These are phyloP conservation scores for Ascidia mentula DNA, from an alignment of 23 tunicate species.

Conservation along the genomic window DNA sequence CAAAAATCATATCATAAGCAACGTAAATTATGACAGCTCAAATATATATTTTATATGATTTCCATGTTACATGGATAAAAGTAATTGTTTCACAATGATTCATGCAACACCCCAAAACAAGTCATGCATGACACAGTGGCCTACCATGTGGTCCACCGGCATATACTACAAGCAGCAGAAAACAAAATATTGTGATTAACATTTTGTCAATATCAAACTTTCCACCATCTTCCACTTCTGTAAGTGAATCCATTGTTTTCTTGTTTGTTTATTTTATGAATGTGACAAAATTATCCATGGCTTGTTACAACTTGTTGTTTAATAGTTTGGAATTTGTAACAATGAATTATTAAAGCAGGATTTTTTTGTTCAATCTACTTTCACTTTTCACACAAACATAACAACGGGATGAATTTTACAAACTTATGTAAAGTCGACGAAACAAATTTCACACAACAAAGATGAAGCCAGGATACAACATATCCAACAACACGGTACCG, in stretches of 20 bases:
- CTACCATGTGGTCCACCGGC: constrained; percentile 11
- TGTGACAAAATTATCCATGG: background rate
- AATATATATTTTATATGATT: too few species aligned
- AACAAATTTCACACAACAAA: background rate
- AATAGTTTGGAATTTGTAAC: background rate
- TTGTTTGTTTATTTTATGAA: background rate
- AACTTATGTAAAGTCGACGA: background rate
- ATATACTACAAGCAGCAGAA: constrained; percentile 26
- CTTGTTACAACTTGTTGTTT: background rate
- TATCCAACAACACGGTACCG: constrained; percentile 15
- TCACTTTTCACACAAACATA: background rate
- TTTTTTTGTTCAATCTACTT: too few species aligned
- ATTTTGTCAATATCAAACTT: constrained; percentile 16
- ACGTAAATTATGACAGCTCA: too few species aligned
- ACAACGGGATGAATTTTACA: background rate
- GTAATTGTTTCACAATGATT: too few species aligned
- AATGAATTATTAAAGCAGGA: background rate
- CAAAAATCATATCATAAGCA: too few species aligned
- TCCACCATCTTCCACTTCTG: background rate
- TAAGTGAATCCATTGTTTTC: background rate
- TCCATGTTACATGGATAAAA: too few species aligned
- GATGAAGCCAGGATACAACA: background rate
- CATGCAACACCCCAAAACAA: too few species aligned
- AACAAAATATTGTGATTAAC: background rate
- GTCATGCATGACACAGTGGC: constrained; percentile 3